Base-by-base conservation (phyloP, 2,888 invertebrate genomes). In the Macroteleia sp. region DNA sequence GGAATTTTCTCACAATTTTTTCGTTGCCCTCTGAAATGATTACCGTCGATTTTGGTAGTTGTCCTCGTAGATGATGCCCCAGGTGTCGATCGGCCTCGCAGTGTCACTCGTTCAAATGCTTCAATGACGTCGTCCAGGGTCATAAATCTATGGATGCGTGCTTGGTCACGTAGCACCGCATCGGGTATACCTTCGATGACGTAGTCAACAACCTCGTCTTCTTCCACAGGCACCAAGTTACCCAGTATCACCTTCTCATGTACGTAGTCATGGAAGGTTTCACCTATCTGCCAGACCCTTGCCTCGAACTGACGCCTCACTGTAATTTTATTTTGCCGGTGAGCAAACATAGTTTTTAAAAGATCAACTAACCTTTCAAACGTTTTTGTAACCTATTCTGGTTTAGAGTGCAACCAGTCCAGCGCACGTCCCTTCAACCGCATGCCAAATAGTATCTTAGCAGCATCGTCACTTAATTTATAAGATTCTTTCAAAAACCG, bases 181-280 rank as follows among this genome's bases (percentile, higher is more conserved):
- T 52, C 52, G 1, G 52, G 19, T 16, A 52, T 52, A 8, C 52
- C 34, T 17, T 32, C 52, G 6, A 52, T 34, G 5, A 52, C 6
- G 8, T 17, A 52, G 2, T 52, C 52, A 1, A 52, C 3, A 6
- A 52, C 0, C 17, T 52, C 52, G 8, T 19, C 52, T 8, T 52
- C 20, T 0, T 52, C 34, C 1, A 52, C 20, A 17, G 52, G 28
- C 3, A 34, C 17, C 17, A 30, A 9, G 16, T 52, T 52, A 1
- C 30, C 52, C 34, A 52, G 17, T 2, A 52, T 52, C 2, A 52
- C 16, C 10, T 52, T 52, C 6, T 32, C 32, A 12, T 52, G 52
- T 1, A 17, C 14, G 16, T 52, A 52, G 4, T 52, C 52, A 8
- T 52, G 52, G 30, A 34, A 52, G 19, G 34, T 34, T 20, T 52